Evolutionary conservation across 1,140 invertebrate species (phyloP).

Genomic region (Antheraea pernyi): DNA sequence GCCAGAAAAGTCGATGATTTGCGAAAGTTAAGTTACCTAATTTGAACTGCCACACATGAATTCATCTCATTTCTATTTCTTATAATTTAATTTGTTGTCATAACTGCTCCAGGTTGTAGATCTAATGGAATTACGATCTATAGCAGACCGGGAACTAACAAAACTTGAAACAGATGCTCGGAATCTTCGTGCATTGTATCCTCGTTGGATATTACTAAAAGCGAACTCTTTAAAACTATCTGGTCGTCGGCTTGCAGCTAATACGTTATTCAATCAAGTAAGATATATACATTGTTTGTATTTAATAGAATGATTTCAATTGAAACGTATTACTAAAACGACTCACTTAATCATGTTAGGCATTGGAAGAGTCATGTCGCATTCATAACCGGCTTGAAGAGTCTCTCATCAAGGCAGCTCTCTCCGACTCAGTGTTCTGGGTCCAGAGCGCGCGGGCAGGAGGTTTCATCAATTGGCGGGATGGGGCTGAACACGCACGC

Average conservation of each 20-base stretch:
- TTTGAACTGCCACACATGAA: background rate
- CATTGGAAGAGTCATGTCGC: constrained; percentile 44
- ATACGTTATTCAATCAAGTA: constrained; percentile 46
- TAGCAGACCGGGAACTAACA: constrained; percentile 57
- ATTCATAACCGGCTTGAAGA: constrained; percentile 52
- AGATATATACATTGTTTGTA: constrained; percentile 1
- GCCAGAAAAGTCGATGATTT: constrained; percentile 67
- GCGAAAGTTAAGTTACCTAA: constrained; percentile 45
- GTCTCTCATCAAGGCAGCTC: constrained; percentile 36
- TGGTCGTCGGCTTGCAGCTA: constrained; percentile 41
- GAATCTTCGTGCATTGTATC: constrained; percentile 41
- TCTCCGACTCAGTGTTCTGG: constrained; percentile 41
- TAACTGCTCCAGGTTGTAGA: constrained; percentile 53
- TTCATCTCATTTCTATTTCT: background rate
- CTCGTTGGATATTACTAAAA: constrained; percentile 56
- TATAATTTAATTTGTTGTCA: background rate
- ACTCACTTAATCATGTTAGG: constrained; percentile 22
- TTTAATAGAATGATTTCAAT: too few species aligned
- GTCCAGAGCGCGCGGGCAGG: constrained; percentile 39
- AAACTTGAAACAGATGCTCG: constrained; percentile 53
- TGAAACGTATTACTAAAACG: background rate
- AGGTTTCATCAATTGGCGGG: constrained; percentile 43
- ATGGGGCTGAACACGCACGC: constrained; percentile 27
- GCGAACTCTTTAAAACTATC: constrained; percentile 51
- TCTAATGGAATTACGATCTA: constrained; percentile 63